phyloP scores from a whole-genome alignment of 2,888 invertebrate species.

The Leuctra nigra region DNA sequence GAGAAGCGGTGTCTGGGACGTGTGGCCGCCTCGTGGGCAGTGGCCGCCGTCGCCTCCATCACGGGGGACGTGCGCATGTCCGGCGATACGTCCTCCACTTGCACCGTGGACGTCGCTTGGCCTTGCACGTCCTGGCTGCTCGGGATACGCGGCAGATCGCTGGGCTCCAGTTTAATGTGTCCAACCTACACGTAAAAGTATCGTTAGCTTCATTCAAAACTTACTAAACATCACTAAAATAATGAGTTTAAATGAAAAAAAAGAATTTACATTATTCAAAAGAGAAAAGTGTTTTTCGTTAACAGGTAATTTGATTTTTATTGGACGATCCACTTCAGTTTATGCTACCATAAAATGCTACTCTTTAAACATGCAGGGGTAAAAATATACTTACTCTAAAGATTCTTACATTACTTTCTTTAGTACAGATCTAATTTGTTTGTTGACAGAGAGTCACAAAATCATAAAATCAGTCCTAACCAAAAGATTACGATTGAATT shows the following conservation, averaged over 20 bases:
- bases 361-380: too few species aligned
- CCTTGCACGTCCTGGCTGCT: constrained; percentile 32
- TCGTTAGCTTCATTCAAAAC: too few species aligned
- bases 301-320: background rate
- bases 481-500: too few species aligned
- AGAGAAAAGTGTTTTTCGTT: too few species aligned
- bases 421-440: too few species aligned
- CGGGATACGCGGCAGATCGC: constrained; percentile 31
- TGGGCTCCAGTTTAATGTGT: constrained; percentile 44
- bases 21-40: constrained; percentile 34
- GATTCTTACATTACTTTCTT: too few species aligned
- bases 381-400: too few species aligned
- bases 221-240: too few species aligned
- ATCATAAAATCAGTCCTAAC: too few species aligned
- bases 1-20: constrained; percentile 32
- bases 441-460: too few species aligned
- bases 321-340: background rate
- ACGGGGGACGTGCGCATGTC: constrained; percentile 35
- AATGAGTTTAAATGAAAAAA: too few species aligned
- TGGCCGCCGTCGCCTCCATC: constrained; percentile 20
- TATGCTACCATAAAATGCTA: background rate
- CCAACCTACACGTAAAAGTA: constrained; percentile 39
- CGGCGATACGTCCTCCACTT: constrained; percentile 32
- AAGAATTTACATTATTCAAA: too few species aligned
- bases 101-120: constrained; percentile 33